phyloP scores from a whole-genome alignment of 2,888 invertebrate species.

The Sturmia bella region DNA sequence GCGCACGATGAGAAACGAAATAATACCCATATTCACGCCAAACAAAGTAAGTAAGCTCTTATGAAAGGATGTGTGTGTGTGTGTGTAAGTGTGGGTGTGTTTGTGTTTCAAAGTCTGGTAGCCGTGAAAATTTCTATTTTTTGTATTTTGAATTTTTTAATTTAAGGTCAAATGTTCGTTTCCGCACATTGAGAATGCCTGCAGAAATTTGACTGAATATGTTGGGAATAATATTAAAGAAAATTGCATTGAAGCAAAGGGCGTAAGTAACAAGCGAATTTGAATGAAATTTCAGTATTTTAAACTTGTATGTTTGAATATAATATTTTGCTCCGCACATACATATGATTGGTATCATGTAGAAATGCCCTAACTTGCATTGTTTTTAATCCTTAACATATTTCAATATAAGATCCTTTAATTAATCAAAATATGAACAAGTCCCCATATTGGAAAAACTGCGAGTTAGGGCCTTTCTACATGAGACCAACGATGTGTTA shows the following conservation, averaged over 20 bases:
- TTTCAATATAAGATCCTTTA: too few relatives aligned
- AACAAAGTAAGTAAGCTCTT: constrained; percentile 71
- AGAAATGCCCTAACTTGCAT: too few relatives aligned
- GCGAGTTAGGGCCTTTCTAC: too few relatives aligned
- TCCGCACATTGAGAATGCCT: constrained; percentile 73
- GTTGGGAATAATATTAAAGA: constrained; percentile 61
- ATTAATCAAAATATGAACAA: too few relatives aligned
- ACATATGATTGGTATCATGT: too few relatives aligned
- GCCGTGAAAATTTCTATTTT: neutral
- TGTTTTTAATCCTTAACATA: too few relatives aligned
- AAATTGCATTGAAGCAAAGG: constrained; percentile 74
- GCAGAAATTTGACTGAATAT: constrained; percentile 71
- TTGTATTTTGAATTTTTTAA: neutral
- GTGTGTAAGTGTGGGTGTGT: too few relatives aligned
- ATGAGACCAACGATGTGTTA: too few relatives aligned
- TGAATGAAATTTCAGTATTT: too few relatives aligned
- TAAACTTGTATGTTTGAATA: too few relatives aligned
- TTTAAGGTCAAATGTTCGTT: constrained; percentile 72
- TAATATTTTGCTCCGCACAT: too few relatives aligned
- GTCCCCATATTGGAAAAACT: too few relatives aligned
- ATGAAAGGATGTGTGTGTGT: neutral
- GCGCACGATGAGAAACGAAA: constrained; percentile 74
- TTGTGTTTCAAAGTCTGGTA: neutral
- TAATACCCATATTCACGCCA: constrained; percentile 76
- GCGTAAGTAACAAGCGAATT: constrained; percentile 61